Conservation (phyloP, 2,797 vertebrate species). For the Cryptoblepharus egeriae region DNA sequence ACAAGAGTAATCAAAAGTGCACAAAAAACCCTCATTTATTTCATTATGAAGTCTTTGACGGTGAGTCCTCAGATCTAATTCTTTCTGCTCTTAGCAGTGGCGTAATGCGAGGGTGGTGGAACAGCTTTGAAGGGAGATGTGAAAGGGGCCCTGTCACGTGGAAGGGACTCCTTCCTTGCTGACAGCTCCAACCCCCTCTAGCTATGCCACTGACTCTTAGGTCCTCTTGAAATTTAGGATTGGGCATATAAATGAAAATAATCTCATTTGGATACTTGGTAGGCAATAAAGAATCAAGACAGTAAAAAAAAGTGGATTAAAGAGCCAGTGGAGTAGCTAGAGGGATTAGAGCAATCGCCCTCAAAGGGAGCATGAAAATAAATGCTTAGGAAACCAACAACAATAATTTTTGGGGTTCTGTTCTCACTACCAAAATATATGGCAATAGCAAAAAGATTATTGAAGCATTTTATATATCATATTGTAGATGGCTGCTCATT, state of each 20-base stretch:
- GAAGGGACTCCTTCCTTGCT: too few species aligned
- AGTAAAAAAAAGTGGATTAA: too few species aligned
- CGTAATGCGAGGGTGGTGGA: too few species aligned
- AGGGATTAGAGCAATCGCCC: too few species aligned
- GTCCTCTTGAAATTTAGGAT: constrained; percentile 18
- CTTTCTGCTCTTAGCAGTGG: not conserved
- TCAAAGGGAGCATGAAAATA: not conserved
- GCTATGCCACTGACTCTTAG: too few species aligned
- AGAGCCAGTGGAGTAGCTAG: too few species aligned
- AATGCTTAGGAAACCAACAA: not conserved
- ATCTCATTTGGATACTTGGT: not conserved
- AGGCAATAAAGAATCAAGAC: constrained; percentile 1
- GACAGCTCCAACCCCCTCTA: too few species aligned
- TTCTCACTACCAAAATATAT: constrained; percentile 30
- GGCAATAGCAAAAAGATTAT: constrained; percentile 22
- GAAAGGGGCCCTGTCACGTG: too few species aligned
- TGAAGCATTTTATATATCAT: constrained; percentile 11
- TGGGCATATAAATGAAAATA: constrained; percentile 19
- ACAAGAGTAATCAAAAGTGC: constrained; percentile 3
- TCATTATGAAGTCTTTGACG: constrained; percentile 5
- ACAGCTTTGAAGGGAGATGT: too few species aligned
- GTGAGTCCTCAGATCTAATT: not conserved
- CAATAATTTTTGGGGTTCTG: constrained; percentile 22
- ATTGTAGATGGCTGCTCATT: constrained; percentile 17
- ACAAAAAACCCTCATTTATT: not conserved